Evolutionary conservation across 64 coral and sea anemone species (phyloP).

Genomic region (Anthopleura sola): DNA sequence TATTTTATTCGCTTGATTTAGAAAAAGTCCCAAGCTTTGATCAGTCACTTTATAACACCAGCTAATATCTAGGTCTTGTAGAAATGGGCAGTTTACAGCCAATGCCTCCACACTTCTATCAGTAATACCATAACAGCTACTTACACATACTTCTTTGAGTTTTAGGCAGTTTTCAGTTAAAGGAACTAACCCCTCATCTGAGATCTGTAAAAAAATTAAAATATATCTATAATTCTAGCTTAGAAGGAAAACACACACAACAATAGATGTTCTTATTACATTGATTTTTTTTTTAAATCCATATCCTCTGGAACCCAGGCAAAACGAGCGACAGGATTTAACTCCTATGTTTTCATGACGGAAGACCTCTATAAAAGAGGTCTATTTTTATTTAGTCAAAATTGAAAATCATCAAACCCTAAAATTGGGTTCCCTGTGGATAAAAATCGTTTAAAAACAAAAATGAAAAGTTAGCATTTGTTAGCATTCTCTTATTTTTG

Average conservation of each 20-base stretch:
- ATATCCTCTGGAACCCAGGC: no score
- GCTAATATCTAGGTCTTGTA: slow-evolving; percentile 80
- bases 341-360: no score
- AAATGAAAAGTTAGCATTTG: no score
- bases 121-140: slow-evolving; percentile 90
- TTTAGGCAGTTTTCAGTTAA: slow-evolving; percentile 48
- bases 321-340: no score
- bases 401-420: no score
- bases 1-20: slow-evolving; percentile 20
- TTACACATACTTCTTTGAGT: slow-evolving; percentile 70
- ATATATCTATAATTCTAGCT: neutral
- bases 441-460: no score
- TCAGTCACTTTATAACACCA: slow-evolving; percentile 85
- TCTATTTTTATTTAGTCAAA: no score
- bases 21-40: slow-evolving; percentile 48
- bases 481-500: neutral
- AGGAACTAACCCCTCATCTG: slow-evolving; percentile 69
- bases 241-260: neutral
- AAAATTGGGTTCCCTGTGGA: no score
- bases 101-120: slow-evolving; percentile 54
- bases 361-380: no score
- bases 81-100: slow-evolving; percentile 22
- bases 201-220: slow-evolving; percentile 49
- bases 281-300: no score
- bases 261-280: no score